Evolutionary conservation across 2,113 vertebrate genomes (phyloP).

Genomic region (Genyomyrus donnyi): DNA sequence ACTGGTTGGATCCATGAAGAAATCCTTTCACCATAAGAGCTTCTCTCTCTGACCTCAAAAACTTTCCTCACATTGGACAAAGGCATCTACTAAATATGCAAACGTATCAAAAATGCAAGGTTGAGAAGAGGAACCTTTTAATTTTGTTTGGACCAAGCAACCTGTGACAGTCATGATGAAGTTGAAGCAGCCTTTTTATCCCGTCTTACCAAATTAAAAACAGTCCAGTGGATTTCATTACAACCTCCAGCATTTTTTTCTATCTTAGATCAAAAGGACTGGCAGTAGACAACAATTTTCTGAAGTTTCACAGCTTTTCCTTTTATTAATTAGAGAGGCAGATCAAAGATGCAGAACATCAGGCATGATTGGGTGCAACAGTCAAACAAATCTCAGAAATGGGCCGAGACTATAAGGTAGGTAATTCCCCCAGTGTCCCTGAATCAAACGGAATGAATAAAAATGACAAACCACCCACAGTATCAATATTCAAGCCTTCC

Average conservation of each 20-base stretch:
- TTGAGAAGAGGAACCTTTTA: background rate
- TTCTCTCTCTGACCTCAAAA: background rate
- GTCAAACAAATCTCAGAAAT: conserved; percentile 13
- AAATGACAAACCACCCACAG: conserved; percentile 16
- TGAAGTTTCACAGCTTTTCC: conserved; percentile 14
- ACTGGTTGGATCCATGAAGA: background rate
- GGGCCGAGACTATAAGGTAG: conserved; percentile 17
- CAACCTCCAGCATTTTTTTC: conserved; percentile 1
- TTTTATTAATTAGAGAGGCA: conserved; percentile 24
- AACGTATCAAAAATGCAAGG: background rate
- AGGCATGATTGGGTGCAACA: background rate
- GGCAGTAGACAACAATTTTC: conserved; percentile 15
- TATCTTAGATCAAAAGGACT: conserved; percentile 21
- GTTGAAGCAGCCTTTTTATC: background rate
- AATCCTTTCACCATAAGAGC: background rate
- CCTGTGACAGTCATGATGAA: background rate
- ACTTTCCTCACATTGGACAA: background rate
- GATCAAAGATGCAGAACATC: conserved; percentile 28
- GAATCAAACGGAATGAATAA: conserved; percentile 22
- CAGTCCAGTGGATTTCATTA: conserved; percentile 19
- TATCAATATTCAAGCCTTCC: conserved; percentile 24
- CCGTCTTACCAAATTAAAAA: conserved; percentile 9
- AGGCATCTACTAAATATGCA: background rate
- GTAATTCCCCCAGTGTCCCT: background rate
- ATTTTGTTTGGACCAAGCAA: conserved; percentile 1